Percentiles rank a stretch among this genome's conserved stretches.
Conservation (phyloP, 2,797 vertebrate genomes). For the Sebastes paucispinis region DNA sequence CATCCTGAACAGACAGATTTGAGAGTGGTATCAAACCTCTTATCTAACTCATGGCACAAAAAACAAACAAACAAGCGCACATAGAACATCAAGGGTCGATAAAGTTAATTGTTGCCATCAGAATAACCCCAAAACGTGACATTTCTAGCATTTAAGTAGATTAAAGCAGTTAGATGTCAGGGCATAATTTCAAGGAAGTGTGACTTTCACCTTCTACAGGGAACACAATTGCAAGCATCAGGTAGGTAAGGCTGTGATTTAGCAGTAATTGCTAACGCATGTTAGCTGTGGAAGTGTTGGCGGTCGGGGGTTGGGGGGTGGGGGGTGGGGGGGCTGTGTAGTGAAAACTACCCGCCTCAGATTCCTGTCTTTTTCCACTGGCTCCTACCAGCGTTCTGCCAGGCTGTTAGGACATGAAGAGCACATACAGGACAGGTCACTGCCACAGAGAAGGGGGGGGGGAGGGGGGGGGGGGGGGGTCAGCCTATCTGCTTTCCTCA, state of each 20-base stretch:
- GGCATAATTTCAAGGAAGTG: not conserved
- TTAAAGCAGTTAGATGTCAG: not conserved
- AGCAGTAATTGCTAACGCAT: constrained; percentile 54
- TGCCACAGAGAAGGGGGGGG: constrained; percentile 28
- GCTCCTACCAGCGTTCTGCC: constrained; percentile 45
- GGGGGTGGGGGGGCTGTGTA: not conserved
- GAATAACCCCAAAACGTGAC: not conserved
- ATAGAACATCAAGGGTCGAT: not conserved
- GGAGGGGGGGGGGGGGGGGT: constrained; percentile 25
- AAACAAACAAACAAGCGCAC: not conserved
- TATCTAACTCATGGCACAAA: not conserved
- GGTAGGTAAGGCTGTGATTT: constrained; percentile 38
- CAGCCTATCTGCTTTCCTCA: constrained; percentile 33
- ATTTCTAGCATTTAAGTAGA: not conserved
- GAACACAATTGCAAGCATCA: constrained; percentile 5
- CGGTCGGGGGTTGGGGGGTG: not conserved
- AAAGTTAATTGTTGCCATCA: not conserved
- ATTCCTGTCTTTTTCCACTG: constrained; percentile 76
- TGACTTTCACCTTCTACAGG: not conserved
- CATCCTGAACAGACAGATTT: not conserved
- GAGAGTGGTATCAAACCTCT: not conserved
- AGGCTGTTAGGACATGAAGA: constrained; percentile 54
- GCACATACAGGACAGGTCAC: constrained; percentile 61
- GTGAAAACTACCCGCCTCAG: constrained; percentile 56
- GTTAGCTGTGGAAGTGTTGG: constrained; percentile 33